Conservation (phyloP, 2,113 vertebrate genomes). For the Spea bombifrons region DNA sequence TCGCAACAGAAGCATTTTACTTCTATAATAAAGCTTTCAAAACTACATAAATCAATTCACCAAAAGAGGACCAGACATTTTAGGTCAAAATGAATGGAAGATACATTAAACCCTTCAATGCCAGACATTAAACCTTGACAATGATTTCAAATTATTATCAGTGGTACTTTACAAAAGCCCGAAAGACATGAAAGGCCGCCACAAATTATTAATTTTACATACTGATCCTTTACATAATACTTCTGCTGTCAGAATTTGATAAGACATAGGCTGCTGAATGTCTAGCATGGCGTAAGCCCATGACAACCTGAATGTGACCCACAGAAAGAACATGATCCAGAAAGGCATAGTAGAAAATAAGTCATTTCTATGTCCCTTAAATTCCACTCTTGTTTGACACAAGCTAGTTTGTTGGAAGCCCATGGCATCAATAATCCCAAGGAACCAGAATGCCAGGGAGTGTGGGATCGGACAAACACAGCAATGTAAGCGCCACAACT, state of each 20-base stretch:
- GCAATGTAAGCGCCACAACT: too few species aligned
- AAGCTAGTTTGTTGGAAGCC: background rate
- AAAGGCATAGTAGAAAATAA: background rate
- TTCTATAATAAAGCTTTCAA: constrained; percentile 27
- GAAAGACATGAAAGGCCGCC: constrained; percentile 14
- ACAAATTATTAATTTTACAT: constrained; percentile 32
- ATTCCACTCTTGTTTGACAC: background rate
- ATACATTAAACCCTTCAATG: constrained; percentile 37
- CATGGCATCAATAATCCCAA: background rate
- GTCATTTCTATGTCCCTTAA: background rate
- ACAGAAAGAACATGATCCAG: background rate
- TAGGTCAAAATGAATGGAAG: constrained; percentile 31
- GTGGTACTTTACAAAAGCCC: constrained; percentile 18
- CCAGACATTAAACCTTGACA: constrained; percentile 36
- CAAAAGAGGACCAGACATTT: constrained; percentile 29
- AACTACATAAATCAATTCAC: constrained; percentile 45
- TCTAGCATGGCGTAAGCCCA: background rate
- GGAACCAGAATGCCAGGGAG: background rate
- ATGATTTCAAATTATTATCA: constrained; percentile 42
- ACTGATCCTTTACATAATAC: constrained; percentile 35
- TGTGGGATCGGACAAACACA: background rate
- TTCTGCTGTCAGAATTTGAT: constrained; percentile 16
- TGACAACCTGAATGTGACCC: constrained; percentile 12
- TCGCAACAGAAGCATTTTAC: constrained; percentile 6
- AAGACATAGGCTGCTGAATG: constrained; percentile 1